A percentile compares a stretch with the other conserved stretches of the same genome.
These are phyloP conservation scores for Thymelicus lineola DNA, from an alignment of 2,888 invertebrate genomes.

Conservation along the genomic window DNA sequence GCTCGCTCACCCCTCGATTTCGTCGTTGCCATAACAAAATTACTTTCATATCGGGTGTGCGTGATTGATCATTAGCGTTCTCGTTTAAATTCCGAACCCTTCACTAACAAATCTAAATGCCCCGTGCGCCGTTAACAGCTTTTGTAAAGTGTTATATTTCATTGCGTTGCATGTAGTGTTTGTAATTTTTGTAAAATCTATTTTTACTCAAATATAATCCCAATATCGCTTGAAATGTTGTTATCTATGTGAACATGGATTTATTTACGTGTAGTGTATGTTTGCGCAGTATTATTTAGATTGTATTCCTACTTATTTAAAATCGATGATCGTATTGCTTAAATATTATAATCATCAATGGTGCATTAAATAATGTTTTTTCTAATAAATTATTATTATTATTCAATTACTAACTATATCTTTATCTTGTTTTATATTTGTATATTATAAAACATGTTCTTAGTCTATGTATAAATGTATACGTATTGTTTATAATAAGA, in stretches of 20 bases:
- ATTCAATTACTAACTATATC: conserved; percentile 10
- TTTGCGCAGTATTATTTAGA: conserved; percentile 77
- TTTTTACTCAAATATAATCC: conserved; percentile 19
- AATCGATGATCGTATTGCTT: conserved; percentile 39
- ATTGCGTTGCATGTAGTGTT: conserved; percentile 37
- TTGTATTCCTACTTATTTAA: conserved; percentile 50
- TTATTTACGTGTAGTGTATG: conserved; percentile 64
- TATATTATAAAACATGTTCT: not conserved
- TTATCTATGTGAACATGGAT: conserved; percentile 75
- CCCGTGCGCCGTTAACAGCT: conserved; percentile 32
- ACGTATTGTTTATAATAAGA: not conserved
- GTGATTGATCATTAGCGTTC: conserved; percentile 38
- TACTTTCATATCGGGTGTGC: conserved; percentile 44
- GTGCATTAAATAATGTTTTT: conserved; percentile 48
- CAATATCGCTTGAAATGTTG: conserved; percentile 49
- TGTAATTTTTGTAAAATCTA: conserved; percentile 24
- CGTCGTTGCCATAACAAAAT: conserved; percentile 46
- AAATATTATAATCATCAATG: conserved; percentile 46
- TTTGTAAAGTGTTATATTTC: conserved; percentile 28
- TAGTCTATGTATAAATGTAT: conserved; percentile 7
- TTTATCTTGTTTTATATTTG: conserved; percentile 6
- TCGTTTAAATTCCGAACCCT: conserved; percentile 32
- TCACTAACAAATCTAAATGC: conserved; percentile 26
- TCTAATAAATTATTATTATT: conserved; percentile 19
- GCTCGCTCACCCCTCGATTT: conserved; percentile 44